Base-by-base conservation (phyloP, 2,888 invertebrate species). In the Drosophila pegasa region DNA sequence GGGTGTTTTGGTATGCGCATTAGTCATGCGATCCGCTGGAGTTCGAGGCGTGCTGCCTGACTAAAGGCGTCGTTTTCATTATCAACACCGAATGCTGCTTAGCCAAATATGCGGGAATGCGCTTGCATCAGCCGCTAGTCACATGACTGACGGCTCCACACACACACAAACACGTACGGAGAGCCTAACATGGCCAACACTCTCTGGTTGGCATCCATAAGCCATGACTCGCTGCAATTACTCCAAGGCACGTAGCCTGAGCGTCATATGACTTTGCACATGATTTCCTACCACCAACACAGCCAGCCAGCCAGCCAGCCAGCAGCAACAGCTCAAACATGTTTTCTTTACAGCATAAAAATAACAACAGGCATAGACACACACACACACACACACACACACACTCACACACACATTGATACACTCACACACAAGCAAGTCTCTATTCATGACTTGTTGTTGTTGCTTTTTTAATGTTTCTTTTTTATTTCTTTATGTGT, bases 271-370 rank as follows among this genome's bases (percentile, higher is more conserved):
- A 89, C 85, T 86, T 75, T 85, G 85, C 88, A 76, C 88, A 88
- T 86, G 88, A 86, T 86, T 86, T 89, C 88, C 85, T 89, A 89
- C 86, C 88, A 85, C 87, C 80, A 88, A 71, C 83, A 86, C 84
- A 59, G 33, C n/a, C n/a, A n/a, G n/a, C n/a, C n/a, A n/a, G n/a
- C n/a, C n/a, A n/a, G n/a, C n/a, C n/a, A n/a, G n/a, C n/a, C n/a
- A n/a, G 41, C 55, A 25, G 25, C 52, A 7, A 33, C 38, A 51
- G 43, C 57, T 47, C 22, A 81, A 72, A 71, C 71, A 60, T 74
- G 71, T 71, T 71, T 71, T 57, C 55, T 59, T 55, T 43, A 47
- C 47, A 52, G 57, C 62, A 60, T 58, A 60, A 62, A 64, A 52
- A 55, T 67, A 73, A 58, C 69, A 80, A 27, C 43, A 27, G n/a